These are phyloP conservation scores for Amblyjoppa proteus DNA, from an alignment of 2,888 invertebrate genomes.

Conservation along the genomic window DNA sequence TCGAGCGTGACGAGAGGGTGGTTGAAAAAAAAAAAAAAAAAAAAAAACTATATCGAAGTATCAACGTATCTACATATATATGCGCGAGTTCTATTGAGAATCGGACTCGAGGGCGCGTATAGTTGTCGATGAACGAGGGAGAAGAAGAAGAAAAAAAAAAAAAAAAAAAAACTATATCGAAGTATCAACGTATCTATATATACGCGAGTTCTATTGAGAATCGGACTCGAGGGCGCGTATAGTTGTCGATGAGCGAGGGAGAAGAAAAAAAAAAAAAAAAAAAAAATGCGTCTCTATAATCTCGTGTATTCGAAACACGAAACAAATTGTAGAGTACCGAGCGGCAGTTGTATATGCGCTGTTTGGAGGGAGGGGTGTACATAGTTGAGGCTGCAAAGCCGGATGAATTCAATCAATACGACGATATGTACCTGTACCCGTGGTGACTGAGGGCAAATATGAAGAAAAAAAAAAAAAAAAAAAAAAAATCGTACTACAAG, in stretches of 20 bases:
- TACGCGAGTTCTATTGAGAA: constrained; percentile 30
- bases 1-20: constrained; percentile 19
- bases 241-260: neutral
- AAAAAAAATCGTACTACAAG: neutral
- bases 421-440: constrained; percentile 29
- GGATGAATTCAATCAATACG: constrained; percentile 58
- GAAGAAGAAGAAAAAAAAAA: constrained; percentile 4
- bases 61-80: neutral
- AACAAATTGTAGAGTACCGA: constrained; percentile 42
- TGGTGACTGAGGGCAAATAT: constrained; percentile 25
- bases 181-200: neutral
- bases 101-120: constrained; percentile 20
- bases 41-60: neutral
- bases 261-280: constrained; percentile 16
- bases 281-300: constrained; percentile 54
- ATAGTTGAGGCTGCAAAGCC: constrained; percentile 15
- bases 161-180: constrained; percentile 39
- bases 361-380: constrained; percentile 12
- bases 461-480: constrained; percentile 37
- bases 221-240: constrained; percentile 18
- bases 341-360: constrained; percentile 6
- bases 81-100: constrained; percentile 27
- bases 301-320: constrained; percentile 52
- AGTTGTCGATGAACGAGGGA: neutral
- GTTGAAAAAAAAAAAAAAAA: neutral